Conservation (phyloP, 2,888 invertebrate species). For the Hemicrepidius hirtus region DNA sequence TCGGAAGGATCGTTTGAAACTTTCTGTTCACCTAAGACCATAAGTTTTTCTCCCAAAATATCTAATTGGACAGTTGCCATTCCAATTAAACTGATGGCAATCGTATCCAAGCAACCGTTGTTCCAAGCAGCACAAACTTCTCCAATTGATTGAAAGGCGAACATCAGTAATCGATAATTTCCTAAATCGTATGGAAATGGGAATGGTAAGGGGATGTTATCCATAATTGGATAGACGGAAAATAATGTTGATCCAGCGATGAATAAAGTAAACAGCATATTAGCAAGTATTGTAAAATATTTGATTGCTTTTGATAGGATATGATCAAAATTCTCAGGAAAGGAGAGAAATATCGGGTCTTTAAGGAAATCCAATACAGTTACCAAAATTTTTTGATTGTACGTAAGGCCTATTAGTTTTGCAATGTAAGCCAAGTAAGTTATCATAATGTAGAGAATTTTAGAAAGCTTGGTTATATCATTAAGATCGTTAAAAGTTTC, state of each 20-base stretch:
- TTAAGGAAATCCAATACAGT: slow-evolving; percentile 36
- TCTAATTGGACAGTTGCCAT: slow-evolving; percentile 42
- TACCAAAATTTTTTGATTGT: slow-evolving; percentile 32
- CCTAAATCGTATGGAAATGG: slow-evolving; percentile 51
- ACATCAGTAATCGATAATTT: slow-evolving; percentile 40
- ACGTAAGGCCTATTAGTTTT: slow-evolving; percentile 43
- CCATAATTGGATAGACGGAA: slow-evolving; percentile 40
- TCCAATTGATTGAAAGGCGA: slow-evolving; percentile 41
- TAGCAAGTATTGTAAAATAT: slow-evolving; percentile 34
- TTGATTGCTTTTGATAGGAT: slow-evolving; percentile 42
- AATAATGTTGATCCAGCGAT: slow-evolving; percentile 17
- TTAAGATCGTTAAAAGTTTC: slow-evolving; percentile 31
- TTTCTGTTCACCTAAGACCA: neutral
- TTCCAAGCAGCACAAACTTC: slow-evolving; percentile 47
- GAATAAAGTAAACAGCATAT: slow-evolving; percentile 21
- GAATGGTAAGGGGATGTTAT: slow-evolving; percentile 50
- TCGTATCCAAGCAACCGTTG: slow-evolving; percentile 46
- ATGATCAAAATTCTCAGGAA: slow-evolving; percentile 41
- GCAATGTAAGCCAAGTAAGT: slow-evolving; percentile 24
- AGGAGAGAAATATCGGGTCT: slow-evolving; percentile 43
- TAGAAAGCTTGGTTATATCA: slow-evolving; percentile 45
- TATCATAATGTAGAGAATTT: slow-evolving; percentile 49
- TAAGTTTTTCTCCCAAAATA: slow-evolving; percentile 41
- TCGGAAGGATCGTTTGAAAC: too few species aligned
- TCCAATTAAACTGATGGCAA: slow-evolving; percentile 42